These are phyloP conservation scores for Botrylloides violaceus DNA, from an alignment of 23 tunicate genomes.

Conservation along the genomic window DNA sequence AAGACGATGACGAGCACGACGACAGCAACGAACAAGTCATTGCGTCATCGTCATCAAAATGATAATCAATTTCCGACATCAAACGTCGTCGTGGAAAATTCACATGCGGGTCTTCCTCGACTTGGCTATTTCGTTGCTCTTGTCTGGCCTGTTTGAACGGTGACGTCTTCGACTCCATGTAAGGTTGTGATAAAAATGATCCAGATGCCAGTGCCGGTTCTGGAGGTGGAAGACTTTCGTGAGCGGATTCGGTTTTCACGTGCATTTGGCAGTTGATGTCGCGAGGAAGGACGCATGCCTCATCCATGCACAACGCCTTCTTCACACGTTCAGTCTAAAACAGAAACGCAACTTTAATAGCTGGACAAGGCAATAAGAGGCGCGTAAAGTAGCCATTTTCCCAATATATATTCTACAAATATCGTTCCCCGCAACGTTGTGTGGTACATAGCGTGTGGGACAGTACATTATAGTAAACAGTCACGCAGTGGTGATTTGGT, in stretches of 20 bases:
- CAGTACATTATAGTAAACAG: too few relatives aligned
- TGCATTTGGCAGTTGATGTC: constrained; percentile 71
- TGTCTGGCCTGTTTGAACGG: constrained; percentile 21
- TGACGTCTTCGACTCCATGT: constrained; percentile 8
- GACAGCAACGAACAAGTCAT: constrained; percentile 55
- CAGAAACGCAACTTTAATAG: background rate
- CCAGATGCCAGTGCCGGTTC: constrained; percentile 28
- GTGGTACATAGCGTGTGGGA: too few relatives aligned
- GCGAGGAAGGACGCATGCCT: constrained; percentile 63
- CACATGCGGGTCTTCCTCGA: constrained; percentile 12
- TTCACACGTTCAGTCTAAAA: constrained; percentile 73
- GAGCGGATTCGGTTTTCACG: background rate
- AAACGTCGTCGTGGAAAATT: constrained; percentile 15
- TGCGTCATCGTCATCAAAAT: constrained; percentile 56
- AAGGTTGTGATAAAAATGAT: constrained; percentile 13
- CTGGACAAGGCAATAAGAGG: background rate
- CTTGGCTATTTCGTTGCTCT: constrained; percentile 7
- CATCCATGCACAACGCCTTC: constrained; percentile 72
- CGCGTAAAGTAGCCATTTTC: background rate
- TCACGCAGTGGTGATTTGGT: too few relatives aligned
- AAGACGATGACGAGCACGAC: constrained; percentile 41
- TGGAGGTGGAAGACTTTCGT: constrained; percentile 27
- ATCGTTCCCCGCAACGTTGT: too few relatives aligned
- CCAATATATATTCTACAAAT: background rate
- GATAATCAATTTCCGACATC: constrained; percentile 10